A percentile compares a stretch with the other conserved stretches of the same genome.
phyloP scores from a whole-genome alignment of 2,888 invertebrate species.

The Chalcosyrphus nemorum region DNA sequence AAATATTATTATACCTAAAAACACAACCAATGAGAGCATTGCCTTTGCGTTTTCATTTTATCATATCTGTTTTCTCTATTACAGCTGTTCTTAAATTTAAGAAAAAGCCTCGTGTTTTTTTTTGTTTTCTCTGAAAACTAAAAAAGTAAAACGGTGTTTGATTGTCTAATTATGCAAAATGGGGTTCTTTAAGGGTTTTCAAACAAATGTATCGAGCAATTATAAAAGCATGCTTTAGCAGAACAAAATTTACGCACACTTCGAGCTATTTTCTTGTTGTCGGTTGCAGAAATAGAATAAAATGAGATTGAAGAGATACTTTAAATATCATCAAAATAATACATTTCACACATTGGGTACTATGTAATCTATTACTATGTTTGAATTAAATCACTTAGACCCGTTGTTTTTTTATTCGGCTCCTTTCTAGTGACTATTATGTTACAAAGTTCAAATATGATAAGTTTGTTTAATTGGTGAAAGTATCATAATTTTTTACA shows the following conservation, averaged over 20 bases:
- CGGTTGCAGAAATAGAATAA: not conserved
- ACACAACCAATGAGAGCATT: conserved; percentile 83
- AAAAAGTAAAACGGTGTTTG: conserved; percentile 37
- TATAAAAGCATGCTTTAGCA: not conserved
- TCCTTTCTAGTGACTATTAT: no score
- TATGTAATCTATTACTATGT: no score
- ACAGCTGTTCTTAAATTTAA: conserved; percentile 60
- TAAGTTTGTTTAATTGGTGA: no score
- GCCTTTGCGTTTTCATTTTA: conserved; percentile 73
- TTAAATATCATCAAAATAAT: no score
- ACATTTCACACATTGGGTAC: no score
- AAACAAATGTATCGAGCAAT: not conserved
- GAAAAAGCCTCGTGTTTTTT: conserved; percentile 53
- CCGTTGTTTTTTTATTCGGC: no score
- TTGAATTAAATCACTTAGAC: no score
- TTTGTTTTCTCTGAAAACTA: conserved; percentile 41
- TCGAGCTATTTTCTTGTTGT: no score
- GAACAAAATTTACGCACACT: not conserved
- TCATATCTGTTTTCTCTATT: conserved; percentile 64
- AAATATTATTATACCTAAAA: conserved; percentile 81
- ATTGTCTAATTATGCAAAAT: conserved; percentile 60
- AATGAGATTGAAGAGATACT: not conserved
- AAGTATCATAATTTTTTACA: no score
- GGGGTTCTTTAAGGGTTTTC: not conserved
- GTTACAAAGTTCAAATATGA: no score